Conservation (phyloP, 1,140 invertebrate species). For the Coboldia fuscipes region DNA sequence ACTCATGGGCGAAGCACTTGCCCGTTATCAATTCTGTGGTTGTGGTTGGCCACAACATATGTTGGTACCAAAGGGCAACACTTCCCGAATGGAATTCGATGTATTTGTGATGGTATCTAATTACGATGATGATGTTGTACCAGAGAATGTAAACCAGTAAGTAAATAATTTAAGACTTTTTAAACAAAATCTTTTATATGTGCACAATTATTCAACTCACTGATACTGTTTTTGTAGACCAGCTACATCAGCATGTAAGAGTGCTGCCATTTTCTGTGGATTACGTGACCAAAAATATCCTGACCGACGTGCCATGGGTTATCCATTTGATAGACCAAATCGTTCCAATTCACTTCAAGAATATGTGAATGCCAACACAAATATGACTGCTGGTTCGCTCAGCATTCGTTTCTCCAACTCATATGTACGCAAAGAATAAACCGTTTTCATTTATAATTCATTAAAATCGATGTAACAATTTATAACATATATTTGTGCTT, state of each 20-base stretch:
- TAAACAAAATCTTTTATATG: background rate
- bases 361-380: too few species aligned
- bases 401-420: too few species aligned
- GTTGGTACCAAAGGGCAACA: conserved; percentile 23
- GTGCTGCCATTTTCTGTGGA: conserved; percentile 45
- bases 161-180: background rate
- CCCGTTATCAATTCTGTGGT: conserved; percentile 26
- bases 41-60: conserved; percentile 31
- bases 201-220: too few species aligned
- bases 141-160: conserved; percentile 15
- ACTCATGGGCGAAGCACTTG: conserved; percentile 13
- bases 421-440: too few species aligned
- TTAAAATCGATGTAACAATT: too few species aligned
- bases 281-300: conserved; percentile 40
- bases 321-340: conserved; percentile 40
- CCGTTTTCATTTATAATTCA: too few species aligned
- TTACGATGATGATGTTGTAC: conserved; percentile 26
- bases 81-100: conserved; percentile 20
- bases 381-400: too few species aligned
- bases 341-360: conserved; percentile 1
- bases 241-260: too few species aligned
- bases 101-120: conserved; percentile 28
- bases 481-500: too few species aligned
- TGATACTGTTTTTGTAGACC: too few species aligned
- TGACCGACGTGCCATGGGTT: conserved; percentile 44